Evolutionary conservation across 2,113 vertebrate species (phyloP), one percentile per base, ranked within the genome.

Genomic region (Vireo altiloquus): DNA sequence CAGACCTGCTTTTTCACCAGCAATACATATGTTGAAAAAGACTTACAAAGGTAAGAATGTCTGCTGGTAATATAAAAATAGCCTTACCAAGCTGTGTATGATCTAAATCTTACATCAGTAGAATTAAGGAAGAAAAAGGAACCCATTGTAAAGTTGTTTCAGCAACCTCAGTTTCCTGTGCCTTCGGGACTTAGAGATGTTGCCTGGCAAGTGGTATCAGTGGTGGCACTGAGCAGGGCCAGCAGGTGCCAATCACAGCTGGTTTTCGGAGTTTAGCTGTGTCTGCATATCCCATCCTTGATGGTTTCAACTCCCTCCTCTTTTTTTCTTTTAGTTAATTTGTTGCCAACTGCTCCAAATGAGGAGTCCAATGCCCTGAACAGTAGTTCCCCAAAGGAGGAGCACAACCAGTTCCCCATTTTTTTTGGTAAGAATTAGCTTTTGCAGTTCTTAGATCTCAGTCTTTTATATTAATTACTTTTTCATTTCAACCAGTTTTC

Each of bases 391-490:
- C 11, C 57, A 54, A 80, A 53, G 49, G 33, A 75, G 11, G 50
- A 87, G 24, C 53, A 17, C 33, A 93, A 93, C 27, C 82, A 80
- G 11, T 39, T 70, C 64, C 37, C 88, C 27, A 37, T 66, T 11
- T 66, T 74, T 93, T 93, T 87, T 11, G 95, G 97, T 98, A 95
- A 97, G 95, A 65, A 61, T 82, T 39, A 52, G 6, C 35, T 87
- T 94, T 53, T 54, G 21, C 22, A 15, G 47, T 77, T 76, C 27
- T 69, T 49, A 47, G 9, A 25, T 87, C 15, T 89, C 3, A 1
- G 13, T 37, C 25, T 89, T 78, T 42, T 15, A 19, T 37, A 53
- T 9, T 15, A 24, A 28, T 74, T 72, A 11, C 17, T 80, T 87
- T 84, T 84, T 57, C 18, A 11, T 82, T 79, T 85, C 66, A n/a